A percentile compares a stretch with the other conserved stretches of the same genome.
Conservation (phyloP, 2,888 invertebrate genomes). For the Yponomeuta malinellus region DNA sequence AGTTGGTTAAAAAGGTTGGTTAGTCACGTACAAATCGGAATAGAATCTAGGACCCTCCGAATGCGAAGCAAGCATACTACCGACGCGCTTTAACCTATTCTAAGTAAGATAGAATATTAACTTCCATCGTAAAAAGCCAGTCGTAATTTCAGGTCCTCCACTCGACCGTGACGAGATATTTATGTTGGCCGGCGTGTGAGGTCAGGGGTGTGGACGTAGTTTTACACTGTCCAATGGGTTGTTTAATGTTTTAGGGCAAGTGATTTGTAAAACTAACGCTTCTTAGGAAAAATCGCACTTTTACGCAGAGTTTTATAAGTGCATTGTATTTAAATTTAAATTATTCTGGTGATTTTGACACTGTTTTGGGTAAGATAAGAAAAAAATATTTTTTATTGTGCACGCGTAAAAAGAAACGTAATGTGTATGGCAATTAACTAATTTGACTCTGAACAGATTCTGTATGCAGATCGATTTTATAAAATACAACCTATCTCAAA, state of each 20-base stretch:
- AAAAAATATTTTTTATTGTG: no score
- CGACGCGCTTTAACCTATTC: no score
- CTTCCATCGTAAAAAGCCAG: neutral
- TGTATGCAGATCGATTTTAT: no score
- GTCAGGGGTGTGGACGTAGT: conserved; percentile 40
- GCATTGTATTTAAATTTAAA: conserved; percentile 8
- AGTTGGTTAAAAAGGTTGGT: no score
- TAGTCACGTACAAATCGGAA: no score
- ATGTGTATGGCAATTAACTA: no score
- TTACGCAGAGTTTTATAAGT: conserved; percentile 13
- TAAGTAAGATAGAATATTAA: neutral
- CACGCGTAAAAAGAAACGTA: no score
- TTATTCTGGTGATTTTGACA: neutral
- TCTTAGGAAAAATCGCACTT: conserved; percentile 10
- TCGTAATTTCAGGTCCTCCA: conserved; percentile 19
- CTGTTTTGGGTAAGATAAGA: no score
- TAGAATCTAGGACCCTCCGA: no score
- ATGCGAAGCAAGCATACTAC: no score
- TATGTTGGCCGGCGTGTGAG: conserved; percentile 48
- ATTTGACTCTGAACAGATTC: no score
- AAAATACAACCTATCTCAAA: no score
- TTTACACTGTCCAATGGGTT: conserved; percentile 35
- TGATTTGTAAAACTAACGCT: conserved; percentile 15
- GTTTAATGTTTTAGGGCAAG: conserved; percentile 29
- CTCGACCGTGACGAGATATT: conserved; percentile 58